Evolutionary conservation across 2,797 vertebrate genomes (phyloP), one percentile per base, ranked within the genome.

Genomic region (Hyperoplus immaculatus): DNA sequence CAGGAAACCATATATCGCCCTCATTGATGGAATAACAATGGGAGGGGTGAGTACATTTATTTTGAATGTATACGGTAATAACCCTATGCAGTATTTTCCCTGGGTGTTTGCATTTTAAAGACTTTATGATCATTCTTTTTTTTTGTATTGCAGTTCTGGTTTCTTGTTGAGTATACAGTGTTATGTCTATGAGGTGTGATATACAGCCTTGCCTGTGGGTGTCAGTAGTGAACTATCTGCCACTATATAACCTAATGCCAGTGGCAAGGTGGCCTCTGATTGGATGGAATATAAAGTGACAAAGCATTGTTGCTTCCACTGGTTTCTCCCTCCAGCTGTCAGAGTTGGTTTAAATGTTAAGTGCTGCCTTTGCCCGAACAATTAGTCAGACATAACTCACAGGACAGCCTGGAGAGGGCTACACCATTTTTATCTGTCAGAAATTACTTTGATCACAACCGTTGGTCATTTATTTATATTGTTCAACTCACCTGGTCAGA

Each of bases 1-100:
- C 87, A 94, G 61, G 90, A 99, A 98, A 86, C 97, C 97, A 0
- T 99, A 97, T 72, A 91, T 99, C 50, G 97, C 98, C 29, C 90
- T 99, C 53, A 97, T 99, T 0, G 95, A 97, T 91, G 98, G 98
- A 71, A 96, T 99, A 89, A 98, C 97, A 64, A 99, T 99, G 97
- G 98, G 98, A 93, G 98, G 97, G 74, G 98, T 99, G 93, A 99
- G 98, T 96, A 87, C 47, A 41, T 16, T 16, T 12, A 6, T 38
- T 53, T 65, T 18, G 12, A 9, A 16, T 65, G 16, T 65, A 5
- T 63, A 50, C 12, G 12, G 12, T 14, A 29, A 38, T 50, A 8
- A 6, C 21, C 3, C 36, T 42, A 7, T 1, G 53, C 0, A 2
- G 29, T 55, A 3, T 43, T 18, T 18, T 18, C 39, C 29, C 16